Evolutionary conservation across 2,113 vertebrate species (phyloP).

Genomic region (Actenoides hombroni): DNA sequence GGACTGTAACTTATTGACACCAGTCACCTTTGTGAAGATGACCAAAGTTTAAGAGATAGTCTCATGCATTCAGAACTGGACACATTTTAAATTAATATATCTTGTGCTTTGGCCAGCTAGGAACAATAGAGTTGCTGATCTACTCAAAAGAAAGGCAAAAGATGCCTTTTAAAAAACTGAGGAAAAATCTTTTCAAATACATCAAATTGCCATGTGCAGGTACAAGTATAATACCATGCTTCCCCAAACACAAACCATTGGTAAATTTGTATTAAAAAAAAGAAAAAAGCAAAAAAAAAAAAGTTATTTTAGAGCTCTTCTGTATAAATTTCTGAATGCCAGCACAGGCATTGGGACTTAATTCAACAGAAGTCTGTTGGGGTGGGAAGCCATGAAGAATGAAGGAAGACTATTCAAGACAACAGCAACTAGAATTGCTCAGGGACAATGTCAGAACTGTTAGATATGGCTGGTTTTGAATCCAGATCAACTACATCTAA

Average conservation of each 20-base stretch:
- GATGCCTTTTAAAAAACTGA: neutral
- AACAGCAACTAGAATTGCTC: neutral
- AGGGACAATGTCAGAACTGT: rapidly evolving
- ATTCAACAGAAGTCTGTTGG: neutral
- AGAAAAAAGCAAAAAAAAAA: too few relatives aligned
- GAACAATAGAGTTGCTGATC: neutral
- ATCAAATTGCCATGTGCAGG: neutral
- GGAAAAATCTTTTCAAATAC: neutral
- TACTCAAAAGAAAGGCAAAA: neutral
- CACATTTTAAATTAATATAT: neutral
- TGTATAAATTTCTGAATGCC: neutral
- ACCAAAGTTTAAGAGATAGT: neutral
- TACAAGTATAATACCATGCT: neutral
- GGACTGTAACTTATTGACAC: neutral
- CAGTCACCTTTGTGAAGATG: neutral
- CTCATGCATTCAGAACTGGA: neutral
- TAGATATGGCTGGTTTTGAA: neutral
- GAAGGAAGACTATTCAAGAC: neutral
- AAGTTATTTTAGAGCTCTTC: neutral
- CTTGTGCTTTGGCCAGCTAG: neutral
- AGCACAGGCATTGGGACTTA: neutral
- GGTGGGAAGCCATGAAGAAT: neutral
- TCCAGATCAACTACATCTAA: neutral
- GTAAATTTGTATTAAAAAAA: neutral
- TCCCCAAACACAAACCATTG: rapidly evolving